Evolutionary conservation across 53 echinoderm and acorn worm species (phyloP).

Genomic region (Actinopyga echinites): DNA sequence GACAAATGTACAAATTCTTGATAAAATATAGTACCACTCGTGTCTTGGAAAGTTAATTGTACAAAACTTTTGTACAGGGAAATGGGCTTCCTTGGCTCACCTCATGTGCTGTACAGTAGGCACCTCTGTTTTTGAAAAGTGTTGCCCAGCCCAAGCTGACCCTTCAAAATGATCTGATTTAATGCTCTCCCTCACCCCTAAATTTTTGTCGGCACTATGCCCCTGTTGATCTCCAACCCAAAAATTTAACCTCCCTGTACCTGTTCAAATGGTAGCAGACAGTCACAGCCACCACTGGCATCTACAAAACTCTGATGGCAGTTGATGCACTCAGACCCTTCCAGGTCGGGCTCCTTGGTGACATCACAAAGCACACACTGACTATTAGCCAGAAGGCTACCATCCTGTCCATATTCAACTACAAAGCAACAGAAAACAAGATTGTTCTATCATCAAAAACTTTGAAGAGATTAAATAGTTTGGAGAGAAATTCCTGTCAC

Average conservation of each 20-base stretch:
- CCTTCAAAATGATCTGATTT: not conserved
- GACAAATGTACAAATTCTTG: too few species aligned
- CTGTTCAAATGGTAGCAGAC: not conserved
- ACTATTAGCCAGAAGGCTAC: constrained; percentile 50
- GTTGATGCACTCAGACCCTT: constrained; percentile 55
- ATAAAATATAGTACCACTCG: too few species aligned
- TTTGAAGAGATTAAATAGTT: too few species aligned
- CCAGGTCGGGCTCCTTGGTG: constrained; percentile 51
- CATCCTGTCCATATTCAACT: constrained; percentile 72
- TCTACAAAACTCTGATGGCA: constrained; percentile 1
- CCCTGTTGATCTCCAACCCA: too few species aligned
- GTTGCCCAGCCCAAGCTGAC: not conserved
- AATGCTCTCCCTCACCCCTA: too few species aligned
- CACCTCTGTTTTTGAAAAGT: not conserved
- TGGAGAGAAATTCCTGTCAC: too few species aligned
- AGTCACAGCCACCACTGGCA: not conserved
- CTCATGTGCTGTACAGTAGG: too few species aligned
- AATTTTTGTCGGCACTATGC: too few species aligned
- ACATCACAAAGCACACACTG: constrained; percentile 60
- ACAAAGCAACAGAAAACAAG: not conserved
- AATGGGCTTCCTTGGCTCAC: too few species aligned
- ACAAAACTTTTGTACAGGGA: too few species aligned
- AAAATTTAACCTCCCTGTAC: not conserved
- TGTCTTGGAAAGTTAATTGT: too few species aligned
- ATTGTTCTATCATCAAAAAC: too few species aligned